Evolutionary conservation across 2,888 invertebrate genomes (phyloP), one percentile per base, ranked within the genome.

Genomic region (Nycteola revayana): DNA sequence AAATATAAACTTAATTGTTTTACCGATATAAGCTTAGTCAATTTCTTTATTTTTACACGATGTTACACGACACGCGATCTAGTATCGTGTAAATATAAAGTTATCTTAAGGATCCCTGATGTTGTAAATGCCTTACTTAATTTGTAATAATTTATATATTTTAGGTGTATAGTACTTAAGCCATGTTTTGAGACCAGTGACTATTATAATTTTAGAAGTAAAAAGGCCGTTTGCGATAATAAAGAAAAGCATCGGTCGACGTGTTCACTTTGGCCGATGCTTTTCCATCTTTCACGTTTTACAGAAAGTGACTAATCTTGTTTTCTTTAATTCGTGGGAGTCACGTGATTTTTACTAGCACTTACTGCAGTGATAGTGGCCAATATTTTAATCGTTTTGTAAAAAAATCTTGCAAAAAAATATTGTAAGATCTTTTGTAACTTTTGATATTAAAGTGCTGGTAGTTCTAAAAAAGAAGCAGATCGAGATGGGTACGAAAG

Each of bases 101-200:
- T 77, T 73, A 76, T 66, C 61, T 73, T 87, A 86, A 86, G 85
- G 68, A 83, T 75, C 80, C 84, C 81, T 83, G 83, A 87, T 83
- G 75, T 81, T 83, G 87, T 87, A 87, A 86, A 88, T 88, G 88
- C 88, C 88, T 88, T 88, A 86, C 84, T 86, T 87, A 87, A 86
- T 87, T 87, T 87, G 84, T 87, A 88, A 87, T 88, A 88, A 88
- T 88, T 88, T 88, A 88, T 88, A 83, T 87, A 87, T 86, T 84
- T 84, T 87, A 88, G 87, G 84, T 88, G 87, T 87, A 87, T 87
- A 87, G 88, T 87, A 88, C 87, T 86, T 88, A 88, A 88, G 88
- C 87, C 87, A 88, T 87, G 86, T 87, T 84, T 86, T 81, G 80
- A 87, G 87, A 87, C 87, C 87, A 86, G 86, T 88, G 85, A 86